Evolutionary conservation across 2,888 invertebrate genomes (phyloP).

Genomic region (Agrochola lota): DNA sequence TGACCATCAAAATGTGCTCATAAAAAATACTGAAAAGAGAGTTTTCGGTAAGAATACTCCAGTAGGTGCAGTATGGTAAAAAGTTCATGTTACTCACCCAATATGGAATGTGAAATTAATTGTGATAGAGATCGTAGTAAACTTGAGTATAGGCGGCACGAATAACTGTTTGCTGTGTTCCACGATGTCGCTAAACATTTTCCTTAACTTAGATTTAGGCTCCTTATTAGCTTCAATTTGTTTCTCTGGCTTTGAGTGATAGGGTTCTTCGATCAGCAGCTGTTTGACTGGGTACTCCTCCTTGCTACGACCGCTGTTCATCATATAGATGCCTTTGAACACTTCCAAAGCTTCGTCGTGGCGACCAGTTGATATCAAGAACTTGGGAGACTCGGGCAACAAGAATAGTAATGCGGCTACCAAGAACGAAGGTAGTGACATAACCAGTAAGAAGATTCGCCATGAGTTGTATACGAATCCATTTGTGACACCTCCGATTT

Average conservation of each 20-base stretch:
- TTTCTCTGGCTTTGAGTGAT: conserved; percentile 89
- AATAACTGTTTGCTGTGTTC: conserved; percentile 96
- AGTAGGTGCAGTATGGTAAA: background rate
- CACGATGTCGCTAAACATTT: conserved; percentile 94
- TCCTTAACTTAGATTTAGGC: conserved; percentile 92
- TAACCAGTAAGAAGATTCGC: conserved; percentile 97
- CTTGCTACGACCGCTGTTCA: conserved; percentile 94
- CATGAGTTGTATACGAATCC: conserved; percentile 96
- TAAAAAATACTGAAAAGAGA: background rate
- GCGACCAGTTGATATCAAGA: conserved; percentile 94
- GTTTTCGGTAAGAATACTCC: background rate
- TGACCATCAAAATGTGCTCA: background rate
- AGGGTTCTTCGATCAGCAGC: conserved; percentile 91
- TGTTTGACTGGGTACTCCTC: conserved; percentile 95
- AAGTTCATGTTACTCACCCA: conserved; percentile 91
- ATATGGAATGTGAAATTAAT: conserved; percentile 98
- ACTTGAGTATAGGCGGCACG: conserved; percentile 94
- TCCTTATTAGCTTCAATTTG: conserved; percentile 90
- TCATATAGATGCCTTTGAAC: conserved; percentile 94
- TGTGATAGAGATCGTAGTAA: conserved; percentile 95
- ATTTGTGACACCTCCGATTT: conserved; percentile 92
- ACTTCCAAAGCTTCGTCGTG: conserved; percentile 95
- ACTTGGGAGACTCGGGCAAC: conserved; percentile 97
- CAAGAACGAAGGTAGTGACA: conserved; percentile 96
- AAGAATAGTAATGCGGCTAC: conserved; percentile 95